Conservation (phyloP, 53 echinoderm and acorn worm genomes). For the Henricia sp. region DNA sequence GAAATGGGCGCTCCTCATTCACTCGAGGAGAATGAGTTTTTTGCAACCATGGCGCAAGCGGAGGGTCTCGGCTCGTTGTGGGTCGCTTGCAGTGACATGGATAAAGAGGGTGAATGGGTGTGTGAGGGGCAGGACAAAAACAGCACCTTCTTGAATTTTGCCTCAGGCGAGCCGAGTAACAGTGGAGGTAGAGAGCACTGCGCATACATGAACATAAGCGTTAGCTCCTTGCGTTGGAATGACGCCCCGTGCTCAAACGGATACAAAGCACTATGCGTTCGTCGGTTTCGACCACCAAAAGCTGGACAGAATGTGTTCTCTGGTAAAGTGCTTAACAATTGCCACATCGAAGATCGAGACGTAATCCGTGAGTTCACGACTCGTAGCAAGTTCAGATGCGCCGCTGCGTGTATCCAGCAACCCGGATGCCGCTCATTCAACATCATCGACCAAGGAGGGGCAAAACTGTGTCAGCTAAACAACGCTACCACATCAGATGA, state of each 20-base stretch:
- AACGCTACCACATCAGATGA: neutral
- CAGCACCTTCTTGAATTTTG: neutral
- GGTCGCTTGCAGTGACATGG: conserved; percentile 22
- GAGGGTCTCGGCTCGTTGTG: neutral
- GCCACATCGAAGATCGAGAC: conserved; percentile 17
- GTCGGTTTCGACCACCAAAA: neutral
- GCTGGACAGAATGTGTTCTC: neutral
- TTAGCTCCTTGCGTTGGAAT: neutral
- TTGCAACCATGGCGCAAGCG: neutral
- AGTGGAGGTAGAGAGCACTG: neutral
- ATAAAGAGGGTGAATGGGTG: neutral
- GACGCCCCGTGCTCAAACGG: neutral
- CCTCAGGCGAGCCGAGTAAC: neutral
- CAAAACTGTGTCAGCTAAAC: conserved; percentile 19
- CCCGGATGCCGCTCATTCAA: conserved; percentile 27
- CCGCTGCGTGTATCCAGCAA: neutral
- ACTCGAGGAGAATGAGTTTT: neutral
- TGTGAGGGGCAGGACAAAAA: conserved; percentile 2
- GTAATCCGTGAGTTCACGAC: conserved; percentile 15
- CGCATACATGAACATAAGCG: too few species aligned
- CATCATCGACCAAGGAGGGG: neutral
- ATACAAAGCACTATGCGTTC: neutral
- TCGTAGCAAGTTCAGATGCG: neutral
- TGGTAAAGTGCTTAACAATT: neutral
- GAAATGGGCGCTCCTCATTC: conserved; percentile 15